These are phyloP conservation scores for Nasonia vitripennis DNA, from an alignment of 1,140 invertebrate species.

Conservation along the genomic window DNA sequence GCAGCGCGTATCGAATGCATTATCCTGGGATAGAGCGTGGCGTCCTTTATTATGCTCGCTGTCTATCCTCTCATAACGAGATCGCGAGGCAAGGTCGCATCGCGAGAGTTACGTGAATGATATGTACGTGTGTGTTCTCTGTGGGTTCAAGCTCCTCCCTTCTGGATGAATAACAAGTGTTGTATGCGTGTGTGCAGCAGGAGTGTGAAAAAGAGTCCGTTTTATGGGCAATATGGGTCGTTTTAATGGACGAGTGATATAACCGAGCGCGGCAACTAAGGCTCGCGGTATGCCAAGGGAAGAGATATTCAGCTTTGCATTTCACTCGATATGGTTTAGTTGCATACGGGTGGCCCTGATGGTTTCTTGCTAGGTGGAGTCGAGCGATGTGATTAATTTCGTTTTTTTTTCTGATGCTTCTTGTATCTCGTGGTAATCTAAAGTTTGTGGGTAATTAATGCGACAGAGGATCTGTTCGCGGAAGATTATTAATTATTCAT, in stretches of 20 bases:
- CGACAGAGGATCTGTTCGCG: too few relatives aligned
- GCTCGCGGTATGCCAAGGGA: slow-evolving; percentile 41
- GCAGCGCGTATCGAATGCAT: slow-evolving; percentile 34
- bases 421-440: too few relatives aligned
- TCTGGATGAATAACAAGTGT: background rate
- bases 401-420: background rate
- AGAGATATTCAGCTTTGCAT: slow-evolving; percentile 43
- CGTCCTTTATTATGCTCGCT: background rate
- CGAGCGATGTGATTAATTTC: background rate
- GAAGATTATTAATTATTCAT: background rate
- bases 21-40: slow-evolving; percentile 32
- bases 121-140: background rate
- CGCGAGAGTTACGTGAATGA: slow-evolving; percentile 5
- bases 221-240: background rate
- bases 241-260: slow-evolving; percentile 24
- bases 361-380: background rate
- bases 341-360: background rate
- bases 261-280: background rate
- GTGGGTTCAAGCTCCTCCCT: background rate
- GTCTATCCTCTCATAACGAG: slow-evolving; percentile 34
- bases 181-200: background rate
- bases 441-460: too few relatives aligned
- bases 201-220: background rate
- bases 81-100: slow-evolving; percentile 9
- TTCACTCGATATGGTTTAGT: slow-evolving; percentile 19